phyloP scores from a whole-genome alignment of 2,797 vertebrate genomes.

The Antennarius maculatus region DNA sequence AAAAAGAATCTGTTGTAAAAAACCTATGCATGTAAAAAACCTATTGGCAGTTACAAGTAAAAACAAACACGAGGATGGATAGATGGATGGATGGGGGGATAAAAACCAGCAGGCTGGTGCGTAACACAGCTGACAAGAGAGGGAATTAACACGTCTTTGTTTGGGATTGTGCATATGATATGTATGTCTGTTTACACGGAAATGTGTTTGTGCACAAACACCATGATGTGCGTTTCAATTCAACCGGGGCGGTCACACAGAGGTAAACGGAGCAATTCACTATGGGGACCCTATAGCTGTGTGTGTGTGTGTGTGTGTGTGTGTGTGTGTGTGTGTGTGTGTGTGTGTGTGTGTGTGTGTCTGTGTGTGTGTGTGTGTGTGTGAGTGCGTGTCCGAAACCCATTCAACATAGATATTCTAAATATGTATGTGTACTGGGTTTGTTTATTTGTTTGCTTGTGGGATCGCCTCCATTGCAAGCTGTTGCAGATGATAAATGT shows the following conservation, averaged over 20 bases:
- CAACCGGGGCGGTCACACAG: no score
- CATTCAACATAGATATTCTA: not conserved
- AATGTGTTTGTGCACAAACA: conserved; percentile 1
- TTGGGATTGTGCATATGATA: conserved; percentile 21
- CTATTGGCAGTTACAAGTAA: conserved; percentile 43
- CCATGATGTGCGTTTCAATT: no score
- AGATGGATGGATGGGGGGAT: conserved; percentile 42
- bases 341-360: conserved; percentile 38
- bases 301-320: conserved; percentile 21
- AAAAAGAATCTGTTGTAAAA: conserved; percentile 21
- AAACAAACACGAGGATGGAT: conserved; percentile 18
- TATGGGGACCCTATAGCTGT: not conserved
- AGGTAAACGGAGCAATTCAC: no score
- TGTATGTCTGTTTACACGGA: conserved; percentile 7
- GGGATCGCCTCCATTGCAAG: not conserved
- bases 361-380: conserved; percentile 9
- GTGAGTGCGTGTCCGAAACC: not conserved
- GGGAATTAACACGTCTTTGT: conserved; percentile 13
- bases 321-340: conserved; percentile 28
- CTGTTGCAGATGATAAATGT: not conserved
- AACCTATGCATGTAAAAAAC: conserved; percentile 28
- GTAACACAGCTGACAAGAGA: conserved; percentile 9
- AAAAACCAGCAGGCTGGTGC: conserved; percentile 17
- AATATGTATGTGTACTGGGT: not conserved
- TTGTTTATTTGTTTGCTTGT: not conserved